Conservation (phyloP, 2,113 vertebrate genomes). For the Xiphophorus maculatus region DNA sequence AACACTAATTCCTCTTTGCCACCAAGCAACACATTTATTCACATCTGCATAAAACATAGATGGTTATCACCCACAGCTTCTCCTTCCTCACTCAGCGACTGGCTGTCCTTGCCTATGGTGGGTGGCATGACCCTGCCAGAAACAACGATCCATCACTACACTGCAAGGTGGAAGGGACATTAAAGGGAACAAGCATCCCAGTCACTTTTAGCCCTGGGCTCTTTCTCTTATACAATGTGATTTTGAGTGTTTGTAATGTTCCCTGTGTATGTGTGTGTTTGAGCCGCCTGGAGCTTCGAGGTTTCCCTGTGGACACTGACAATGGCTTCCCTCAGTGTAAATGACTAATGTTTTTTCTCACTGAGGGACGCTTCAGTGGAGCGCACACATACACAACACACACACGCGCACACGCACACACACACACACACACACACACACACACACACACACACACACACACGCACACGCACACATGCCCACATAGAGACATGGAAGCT, state of each 20-base stretch:
- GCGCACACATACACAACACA: conserved; percentile 21
- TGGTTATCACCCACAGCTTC: conserved; percentile 5
- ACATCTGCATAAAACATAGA: conserved; percentile 2
- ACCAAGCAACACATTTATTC: background rate
- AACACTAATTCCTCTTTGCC: background rate
- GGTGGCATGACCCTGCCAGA: conserved; percentile 31
- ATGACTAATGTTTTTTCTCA: conserved; percentile 60
- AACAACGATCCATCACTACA: conserved; percentile 52
- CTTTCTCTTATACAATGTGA: conserved; percentile 23
- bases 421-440: conserved; percentile 5
- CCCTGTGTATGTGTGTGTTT: conserved; percentile 36
- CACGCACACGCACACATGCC: conserved; percentile 17
- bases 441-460: conserved; percentile 23
- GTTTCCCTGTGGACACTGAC: conserved; percentile 53
- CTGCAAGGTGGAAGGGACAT: conserved; percentile 50
- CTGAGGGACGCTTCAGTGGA: conserved; percentile 28
- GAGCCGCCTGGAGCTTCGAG: conserved; percentile 35
- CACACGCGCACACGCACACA: conserved; percentile 6
- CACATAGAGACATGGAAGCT: background rate
- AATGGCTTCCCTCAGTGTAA: conserved; percentile 53
- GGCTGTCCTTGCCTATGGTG: conserved; percentile 57
- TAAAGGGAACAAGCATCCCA: conserved; percentile 35
- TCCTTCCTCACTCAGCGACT: conserved; percentile 14
- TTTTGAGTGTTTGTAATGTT: conserved; percentile 38
- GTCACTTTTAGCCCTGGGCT: conserved; percentile 13